A percentile compares a stretch with the other conserved stretches of the same genome.
Evolutionary conservation across 2,797 vertebrate species (phyloP).

Genomic region (Fringilla coelebs): DNA sequence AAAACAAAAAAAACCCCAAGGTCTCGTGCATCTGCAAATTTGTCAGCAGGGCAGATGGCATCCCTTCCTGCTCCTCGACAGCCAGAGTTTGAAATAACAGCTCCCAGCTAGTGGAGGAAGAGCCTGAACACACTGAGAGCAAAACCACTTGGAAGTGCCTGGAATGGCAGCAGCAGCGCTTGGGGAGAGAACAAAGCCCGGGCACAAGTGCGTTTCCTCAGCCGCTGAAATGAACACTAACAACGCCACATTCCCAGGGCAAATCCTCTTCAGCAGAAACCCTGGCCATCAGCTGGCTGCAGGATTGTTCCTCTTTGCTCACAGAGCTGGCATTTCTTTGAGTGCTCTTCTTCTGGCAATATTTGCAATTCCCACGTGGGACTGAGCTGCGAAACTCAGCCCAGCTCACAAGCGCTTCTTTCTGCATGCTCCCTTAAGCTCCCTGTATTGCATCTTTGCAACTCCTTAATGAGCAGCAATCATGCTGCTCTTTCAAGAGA

Average conservation of each 20-base stretch:
- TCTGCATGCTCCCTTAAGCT: not conserved
- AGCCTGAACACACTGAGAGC: not conserved
- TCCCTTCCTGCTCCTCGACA: not conserved
- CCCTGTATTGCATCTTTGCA: not conserved
- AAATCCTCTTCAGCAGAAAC: not conserved
- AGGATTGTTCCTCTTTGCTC: not conserved
- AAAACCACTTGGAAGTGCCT: not conserved
- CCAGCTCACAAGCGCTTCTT: not conserved
- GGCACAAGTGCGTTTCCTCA: not conserved
- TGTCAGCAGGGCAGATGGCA: slow-evolving; percentile 2
- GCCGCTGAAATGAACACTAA: slow-evolving; percentile 1
- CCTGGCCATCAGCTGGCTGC: not conserved
- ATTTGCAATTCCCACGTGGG: not conserved
- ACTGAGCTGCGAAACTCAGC: not conserved
- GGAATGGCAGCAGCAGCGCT: not conserved
- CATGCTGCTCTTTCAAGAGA: not conserved
- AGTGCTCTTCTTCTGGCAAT: not conserved
- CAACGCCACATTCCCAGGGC: not conserved
- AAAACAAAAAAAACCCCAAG: not conserved
- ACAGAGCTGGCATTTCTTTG: not conserved
- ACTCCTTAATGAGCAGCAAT: not conserved
- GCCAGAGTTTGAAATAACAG: not conserved
- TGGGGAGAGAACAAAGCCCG: not conserved
- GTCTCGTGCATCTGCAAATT: not conserved
- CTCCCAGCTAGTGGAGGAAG: not conserved